phyloP scores from a whole-genome alignment of 1,140 invertebrate species.

The Chlorops oryzae region DNA sequence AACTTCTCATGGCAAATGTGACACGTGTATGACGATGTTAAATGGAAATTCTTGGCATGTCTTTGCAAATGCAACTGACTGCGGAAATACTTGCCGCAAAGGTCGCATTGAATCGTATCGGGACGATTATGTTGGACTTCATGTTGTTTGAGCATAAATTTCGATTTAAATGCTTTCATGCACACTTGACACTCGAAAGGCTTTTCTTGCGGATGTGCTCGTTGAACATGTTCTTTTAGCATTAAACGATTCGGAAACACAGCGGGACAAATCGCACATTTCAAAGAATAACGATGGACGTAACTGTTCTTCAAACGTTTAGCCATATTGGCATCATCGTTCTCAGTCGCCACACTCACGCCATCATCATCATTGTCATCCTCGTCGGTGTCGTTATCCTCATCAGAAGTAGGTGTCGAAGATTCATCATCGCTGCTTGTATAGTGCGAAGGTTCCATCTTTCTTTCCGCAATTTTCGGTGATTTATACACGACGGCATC shows the following conservation, averaged over 20 bases:
- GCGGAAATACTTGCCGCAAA: slow-evolving; percentile 14
- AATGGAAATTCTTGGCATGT: slow-evolving; percentile 14
- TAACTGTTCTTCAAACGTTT: neutral
- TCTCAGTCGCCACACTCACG: slow-evolving; percentile 1
- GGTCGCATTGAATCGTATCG: slow-evolving; percentile 11
- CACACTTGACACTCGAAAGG: slow-evolving; percentile 13
- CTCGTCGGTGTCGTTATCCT: neutral
- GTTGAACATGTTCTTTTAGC: slow-evolving; percentile 11
- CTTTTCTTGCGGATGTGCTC: slow-evolving; percentile 14
- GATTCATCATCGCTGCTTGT: slow-evolving; percentile 7
- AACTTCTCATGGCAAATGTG: slow-evolving; percentile 16
- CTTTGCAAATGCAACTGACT: slow-evolving; percentile 16
- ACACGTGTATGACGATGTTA: slow-evolving; percentile 13
- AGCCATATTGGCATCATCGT: slow-evolving; percentile 4
- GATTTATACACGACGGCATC: too few species aligned
- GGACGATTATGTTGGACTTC: slow-evolving; percentile 14
- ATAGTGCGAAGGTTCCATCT: neutral
- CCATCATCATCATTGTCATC: slow-evolving; percentile 1
- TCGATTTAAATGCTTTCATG: slow-evolving; percentile 12
- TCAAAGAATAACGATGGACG: neutral
- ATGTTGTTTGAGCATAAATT: slow-evolving; percentile 11
- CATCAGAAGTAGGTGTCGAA: slow-evolving; percentile 5
- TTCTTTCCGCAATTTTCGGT: too few species aligned
- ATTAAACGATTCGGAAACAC: slow-evolving; percentile 8
- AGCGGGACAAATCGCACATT: slow-evolving; percentile 12